Percentiles rank a stretch among this genome's conserved stretches.
Conservation (phyloP, 2,888 invertebrate species). For the Macrosoma leucophasiata region DNA sequence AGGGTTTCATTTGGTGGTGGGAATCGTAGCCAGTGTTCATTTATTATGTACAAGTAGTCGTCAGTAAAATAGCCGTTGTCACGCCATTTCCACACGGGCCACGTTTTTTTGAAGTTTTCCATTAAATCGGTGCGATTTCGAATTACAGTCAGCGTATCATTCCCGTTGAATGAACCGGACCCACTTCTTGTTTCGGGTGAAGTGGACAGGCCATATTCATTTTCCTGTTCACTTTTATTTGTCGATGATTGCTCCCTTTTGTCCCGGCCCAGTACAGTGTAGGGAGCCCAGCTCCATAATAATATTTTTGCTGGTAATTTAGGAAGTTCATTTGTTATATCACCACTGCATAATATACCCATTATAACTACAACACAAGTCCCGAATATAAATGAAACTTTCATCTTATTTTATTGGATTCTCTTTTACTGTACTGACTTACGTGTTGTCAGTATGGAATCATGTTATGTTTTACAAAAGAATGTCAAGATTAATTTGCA, state of each 20-base stretch:
- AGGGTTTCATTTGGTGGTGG: slow-evolving; percentile 75
- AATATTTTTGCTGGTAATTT: not conserved
- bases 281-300: not conserved
- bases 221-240: slow-evolving; percentile 14
- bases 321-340: slow-evolving; percentile 18
- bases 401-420: slow-evolving; percentile 41
- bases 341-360: slow-evolving; percentile 36
- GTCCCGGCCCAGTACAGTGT: slow-evolving; percentile 4
- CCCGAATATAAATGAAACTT: slow-evolving; percentile 32
- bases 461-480: slow-evolving; percentile 40
- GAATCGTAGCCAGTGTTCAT: slow-evolving; percentile 83
- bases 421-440: slow-evolving; percentile 25
- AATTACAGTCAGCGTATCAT: no score
- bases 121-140: slow-evolving; percentile 44
- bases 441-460: slow-evolving; percentile 48
- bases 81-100: slow-evolving; percentile 70
- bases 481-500: slow-evolving; percentile 34
- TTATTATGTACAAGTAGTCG: slow-evolving; percentile 76
- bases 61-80: slow-evolving; percentile 73
- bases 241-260: slow-evolving; percentile 9
- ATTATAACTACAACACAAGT: slow-evolving; percentile 33
- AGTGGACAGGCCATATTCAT: no score
- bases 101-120: slow-evolving; percentile 47
- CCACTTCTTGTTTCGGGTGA: no score
- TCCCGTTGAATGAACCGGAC: no score